Conservation (phyloP, 2,113 vertebrate species). For the Psilopsiagon aymara region DNA sequence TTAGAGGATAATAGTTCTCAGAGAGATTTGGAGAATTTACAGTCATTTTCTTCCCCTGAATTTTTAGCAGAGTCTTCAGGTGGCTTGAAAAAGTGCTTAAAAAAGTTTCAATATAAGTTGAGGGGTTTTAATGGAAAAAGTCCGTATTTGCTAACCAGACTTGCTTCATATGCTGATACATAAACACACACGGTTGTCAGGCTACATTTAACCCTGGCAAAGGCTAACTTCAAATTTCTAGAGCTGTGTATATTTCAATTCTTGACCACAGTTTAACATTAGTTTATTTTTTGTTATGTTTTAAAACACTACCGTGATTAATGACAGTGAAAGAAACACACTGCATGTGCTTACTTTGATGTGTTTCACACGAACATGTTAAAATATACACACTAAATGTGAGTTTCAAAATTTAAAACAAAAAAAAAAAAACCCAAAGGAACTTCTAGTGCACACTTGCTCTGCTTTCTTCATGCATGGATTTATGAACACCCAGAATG, state of each 20-base stretch:
- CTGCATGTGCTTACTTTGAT: conserved; percentile 55
- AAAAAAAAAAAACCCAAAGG: conserved; percentile 37
- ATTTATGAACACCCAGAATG: conserved; percentile 51
- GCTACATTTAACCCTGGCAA: conserved; percentile 56
- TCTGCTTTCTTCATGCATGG: conserved; percentile 10
- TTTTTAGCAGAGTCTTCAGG: not conserved
- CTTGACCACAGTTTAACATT: conserved; percentile 55
- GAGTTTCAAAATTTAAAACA: conserved; percentile 57
- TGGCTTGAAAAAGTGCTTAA: not conserved
- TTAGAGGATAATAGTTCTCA: not conserved
- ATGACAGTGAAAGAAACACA: conserved; percentile 57
- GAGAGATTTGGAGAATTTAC: not conserved
- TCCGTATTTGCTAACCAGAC: not conserved
- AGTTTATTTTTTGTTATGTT: conserved; percentile 52
- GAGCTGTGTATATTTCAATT: conserved; percentile 48
- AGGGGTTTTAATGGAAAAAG: conserved; percentile 33
- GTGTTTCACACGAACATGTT: conserved; percentile 55
- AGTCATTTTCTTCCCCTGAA: not conserved
- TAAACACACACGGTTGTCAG: conserved; percentile 43
- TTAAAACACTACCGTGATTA: conserved; percentile 57
- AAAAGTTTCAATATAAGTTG: not conserved
- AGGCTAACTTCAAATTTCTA: conserved; percentile 10
- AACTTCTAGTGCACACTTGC: conserved; percentile 23
- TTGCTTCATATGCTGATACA: conserved; percentile 29
- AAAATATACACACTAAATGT: conserved; percentile 58